Base-by-base conservation (phyloP, 2,888 invertebrate genomes). In the Diaprepes abbreviatus region DNA sequence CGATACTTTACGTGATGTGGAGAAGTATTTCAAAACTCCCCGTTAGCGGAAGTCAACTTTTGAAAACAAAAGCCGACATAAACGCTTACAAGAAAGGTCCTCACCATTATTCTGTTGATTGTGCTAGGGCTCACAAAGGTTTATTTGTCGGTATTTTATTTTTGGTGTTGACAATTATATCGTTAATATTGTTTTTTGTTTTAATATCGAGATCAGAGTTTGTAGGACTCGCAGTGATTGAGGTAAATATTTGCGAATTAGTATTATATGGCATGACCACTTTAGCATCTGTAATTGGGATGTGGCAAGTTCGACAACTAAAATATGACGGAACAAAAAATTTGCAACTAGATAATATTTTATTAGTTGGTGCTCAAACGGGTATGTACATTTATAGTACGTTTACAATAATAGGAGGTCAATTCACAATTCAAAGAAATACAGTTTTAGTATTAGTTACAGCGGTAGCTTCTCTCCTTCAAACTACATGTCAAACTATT, bases 1-100 rank as follows among this genome's bases (percentile, higher is more conserved):
- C 97, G 31, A 94, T 98, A 73, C 87, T 98, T 54, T 98, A 97
- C 84, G 96, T 97, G 16, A 97, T 98, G 94, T 98, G 97, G 96
- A 93, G 93, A 78, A 93, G 94, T 81, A 94, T 94, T 74, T 90
- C 90, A 0, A 91, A 91, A 78, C 86, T 89, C 69, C 89, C 90
- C 38, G 75, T 78, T 3, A 63, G 72, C 3, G 77, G 76, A 28
- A 63, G 62, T 12, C 73, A 74, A 1, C 12, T 35, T 0, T 6
- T 72, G 2, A 80, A 79, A 67, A 43, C 74, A 9, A 80, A 87
- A 65, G 76, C 86, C 0, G 88, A 88, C 24, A 66, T 76, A 19
- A 78, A 71, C 24, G 73, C 79, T 5, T 90, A 89, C 81, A 93
- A 93, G 80, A 89, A 93, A 74, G 94, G 94, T 0, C 95, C 94